phyloP scores from a whole-genome alignment of 2,113 vertebrate genomes.

The Tamias sibiricus region DNA sequence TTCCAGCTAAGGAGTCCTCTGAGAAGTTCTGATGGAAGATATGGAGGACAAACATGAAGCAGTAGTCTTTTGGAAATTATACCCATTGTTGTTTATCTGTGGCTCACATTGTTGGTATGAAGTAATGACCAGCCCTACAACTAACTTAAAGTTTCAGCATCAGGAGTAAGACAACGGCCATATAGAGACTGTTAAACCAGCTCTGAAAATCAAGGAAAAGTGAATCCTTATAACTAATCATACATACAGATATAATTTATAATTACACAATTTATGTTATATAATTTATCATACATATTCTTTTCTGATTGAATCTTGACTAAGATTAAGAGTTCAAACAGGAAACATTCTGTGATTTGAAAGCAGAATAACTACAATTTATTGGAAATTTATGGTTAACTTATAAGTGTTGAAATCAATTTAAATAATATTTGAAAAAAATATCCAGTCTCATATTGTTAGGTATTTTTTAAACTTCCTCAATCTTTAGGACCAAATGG shows the following conservation, averaged over 20 bases:
- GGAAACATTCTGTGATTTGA: neutral
- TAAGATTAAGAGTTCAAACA: neutral
- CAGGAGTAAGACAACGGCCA: neutral
- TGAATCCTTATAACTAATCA: neutral
- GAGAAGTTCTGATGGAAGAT: neutral
- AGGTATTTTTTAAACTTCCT: neutral
- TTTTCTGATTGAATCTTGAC: neutral
- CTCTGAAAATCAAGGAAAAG: neutral
- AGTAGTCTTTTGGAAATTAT: neutral
- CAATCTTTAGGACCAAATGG: neutral
- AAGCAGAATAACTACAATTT: neutral
- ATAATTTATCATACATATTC: neutral
- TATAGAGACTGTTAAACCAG: neutral
- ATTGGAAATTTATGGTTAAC: neutral
- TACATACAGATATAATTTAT: neutral
- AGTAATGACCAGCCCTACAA: neutral
- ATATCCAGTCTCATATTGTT: neutral
- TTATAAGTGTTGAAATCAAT: neutral
- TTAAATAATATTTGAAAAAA: slow-evolving; percentile 1
- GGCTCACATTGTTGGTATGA: neutral
- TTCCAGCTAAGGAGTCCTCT: neutral
- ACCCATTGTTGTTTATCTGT: neutral
- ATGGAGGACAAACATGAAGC: neutral
- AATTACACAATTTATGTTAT: neutral
- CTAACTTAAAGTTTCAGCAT: neutral